A percentile compares a stretch with the other conserved stretches of the same genome.
These are phyloP conservation scores for Emydoidea blandingii DNA, from an alignment of 2,797 vertebrate species.

Conservation along the genomic window DNA sequence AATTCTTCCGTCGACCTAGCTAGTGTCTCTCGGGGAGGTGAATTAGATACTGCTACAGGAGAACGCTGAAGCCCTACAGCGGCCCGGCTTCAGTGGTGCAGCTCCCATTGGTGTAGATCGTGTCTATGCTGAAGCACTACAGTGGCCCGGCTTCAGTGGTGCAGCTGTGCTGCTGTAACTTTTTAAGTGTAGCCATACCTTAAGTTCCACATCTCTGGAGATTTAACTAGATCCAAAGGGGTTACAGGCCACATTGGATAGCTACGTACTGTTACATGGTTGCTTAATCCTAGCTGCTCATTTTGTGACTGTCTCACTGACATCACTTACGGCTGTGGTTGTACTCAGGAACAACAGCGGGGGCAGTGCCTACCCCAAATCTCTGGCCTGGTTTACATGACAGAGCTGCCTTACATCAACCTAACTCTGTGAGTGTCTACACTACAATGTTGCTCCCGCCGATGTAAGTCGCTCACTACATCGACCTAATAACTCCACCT, in stretches of 20 bases:
- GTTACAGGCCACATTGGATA: constrained; percentile 61
- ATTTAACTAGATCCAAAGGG: constrained; percentile 63
- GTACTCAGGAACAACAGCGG: neutral
- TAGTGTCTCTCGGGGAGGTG: neutral
- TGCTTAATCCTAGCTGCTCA: constrained; percentile 58
- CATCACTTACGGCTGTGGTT: neutral
- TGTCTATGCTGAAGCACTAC: neutral
- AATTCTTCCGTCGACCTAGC: neutral
- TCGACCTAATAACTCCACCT: neutral
- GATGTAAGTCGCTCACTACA: neutral
- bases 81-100: too few relatives aligned
- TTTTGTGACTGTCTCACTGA: constrained; percentile 7
- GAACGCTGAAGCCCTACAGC: neutral
- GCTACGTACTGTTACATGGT: constrained; percentile 50
- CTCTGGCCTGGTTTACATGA: neutral
- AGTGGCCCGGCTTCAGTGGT: too few relatives aligned
- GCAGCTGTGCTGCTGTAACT: too few relatives aligned
- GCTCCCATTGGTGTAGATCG: too few relatives aligned
- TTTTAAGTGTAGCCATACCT: neutral
- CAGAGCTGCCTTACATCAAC: too few relatives aligned
- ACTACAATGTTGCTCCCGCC: neutral
- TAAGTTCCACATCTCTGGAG: constrained; percentile 49
- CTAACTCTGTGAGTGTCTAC: neutral
- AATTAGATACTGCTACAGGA: neutral
- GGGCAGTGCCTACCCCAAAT: neutral